These are phyloP conservation scores for Scylla paramamosain DNA, from an alignment of 1,140 invertebrate genomes.

Conservation along the genomic window DNA sequence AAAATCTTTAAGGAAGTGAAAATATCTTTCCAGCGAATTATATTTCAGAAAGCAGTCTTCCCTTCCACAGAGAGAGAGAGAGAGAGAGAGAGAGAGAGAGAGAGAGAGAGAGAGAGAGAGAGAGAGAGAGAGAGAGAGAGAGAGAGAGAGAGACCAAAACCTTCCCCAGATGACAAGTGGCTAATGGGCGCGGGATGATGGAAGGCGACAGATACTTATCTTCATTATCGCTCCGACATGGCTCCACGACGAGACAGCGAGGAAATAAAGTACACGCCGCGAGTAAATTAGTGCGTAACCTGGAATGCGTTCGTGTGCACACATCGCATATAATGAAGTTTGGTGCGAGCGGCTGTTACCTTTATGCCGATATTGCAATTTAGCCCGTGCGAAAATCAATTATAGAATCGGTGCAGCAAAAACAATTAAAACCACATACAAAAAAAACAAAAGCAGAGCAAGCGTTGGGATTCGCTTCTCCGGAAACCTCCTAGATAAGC, in stretches of 20 bases:
- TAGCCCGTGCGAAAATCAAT: not conserved
- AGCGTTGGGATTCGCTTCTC: too few relatives aligned
- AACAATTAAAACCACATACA: too few relatives aligned
- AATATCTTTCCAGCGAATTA: too few relatives aligned
- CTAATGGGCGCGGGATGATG: not conserved
- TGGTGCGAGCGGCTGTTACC: not conserved
- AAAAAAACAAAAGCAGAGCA: too few relatives aligned
- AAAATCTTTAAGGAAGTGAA: too few relatives aligned
- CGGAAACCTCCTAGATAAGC: too few relatives aligned
- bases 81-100: not conserved
- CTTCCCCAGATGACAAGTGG: too few relatives aligned
- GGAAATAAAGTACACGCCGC: not conserved
- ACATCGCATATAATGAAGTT: not conserved
- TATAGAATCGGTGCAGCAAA: not conserved
- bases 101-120: slow-evolving; percentile 18
- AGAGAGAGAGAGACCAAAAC: not conserved
- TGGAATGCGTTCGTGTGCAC: not conserved
- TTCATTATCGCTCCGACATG: not conserved
- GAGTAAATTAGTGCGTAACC: not conserved
- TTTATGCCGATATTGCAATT: not conserved
- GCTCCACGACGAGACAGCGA: not conserved
- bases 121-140: slow-evolving; percentile 3
- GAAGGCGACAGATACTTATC: slow-evolving; percentile 2
- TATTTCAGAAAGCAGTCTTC: too few relatives aligned
- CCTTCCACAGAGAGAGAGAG: too few relatives aligned